Conservation (phyloP, 2,797 vertebrate species). For the Heterohyrax brucei region DNA sequence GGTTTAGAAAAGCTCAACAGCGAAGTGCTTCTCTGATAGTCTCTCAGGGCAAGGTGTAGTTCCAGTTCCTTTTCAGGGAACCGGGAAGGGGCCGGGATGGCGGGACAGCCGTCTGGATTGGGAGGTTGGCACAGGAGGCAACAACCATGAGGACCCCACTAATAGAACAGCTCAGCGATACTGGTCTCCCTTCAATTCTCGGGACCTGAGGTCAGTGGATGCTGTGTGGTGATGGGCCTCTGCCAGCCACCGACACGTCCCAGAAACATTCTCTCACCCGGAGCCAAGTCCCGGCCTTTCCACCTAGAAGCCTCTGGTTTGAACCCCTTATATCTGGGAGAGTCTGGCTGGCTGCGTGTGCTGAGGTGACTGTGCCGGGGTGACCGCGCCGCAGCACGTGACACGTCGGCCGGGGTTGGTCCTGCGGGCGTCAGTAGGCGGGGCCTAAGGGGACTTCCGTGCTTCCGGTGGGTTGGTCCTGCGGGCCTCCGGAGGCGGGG, state of each 20-base stretch:
- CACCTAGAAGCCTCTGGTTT: neutral
- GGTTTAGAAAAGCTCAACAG: conserved; percentile 13
- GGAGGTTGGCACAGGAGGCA: neutral
- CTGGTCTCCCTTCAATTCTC: neutral
- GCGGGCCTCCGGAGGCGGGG: accelerated
- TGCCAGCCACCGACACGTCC: neutral
- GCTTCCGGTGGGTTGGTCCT: neutral
- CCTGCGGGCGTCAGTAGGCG: no score
- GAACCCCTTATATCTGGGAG: neutral
- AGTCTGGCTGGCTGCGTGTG: neutral
- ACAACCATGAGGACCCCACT: neutral
- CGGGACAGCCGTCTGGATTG: neutral
- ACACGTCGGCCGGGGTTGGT: no score
- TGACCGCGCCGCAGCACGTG: no score
- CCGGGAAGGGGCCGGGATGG: neutral
- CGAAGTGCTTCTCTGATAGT: neutral
- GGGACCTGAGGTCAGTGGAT: neutral
- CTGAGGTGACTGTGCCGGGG: no score
- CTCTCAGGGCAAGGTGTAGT: neutral
- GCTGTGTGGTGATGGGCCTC: neutral
- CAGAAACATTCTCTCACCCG: neutral
- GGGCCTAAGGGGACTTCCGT: no score
- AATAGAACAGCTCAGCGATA: neutral
- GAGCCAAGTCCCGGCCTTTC: no score
- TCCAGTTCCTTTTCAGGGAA: neutral